These are phyloP conservation scores for Cantharis lateralis DNA, from an alignment of 2,888 invertebrate species.

Conservation along the genomic window DNA sequence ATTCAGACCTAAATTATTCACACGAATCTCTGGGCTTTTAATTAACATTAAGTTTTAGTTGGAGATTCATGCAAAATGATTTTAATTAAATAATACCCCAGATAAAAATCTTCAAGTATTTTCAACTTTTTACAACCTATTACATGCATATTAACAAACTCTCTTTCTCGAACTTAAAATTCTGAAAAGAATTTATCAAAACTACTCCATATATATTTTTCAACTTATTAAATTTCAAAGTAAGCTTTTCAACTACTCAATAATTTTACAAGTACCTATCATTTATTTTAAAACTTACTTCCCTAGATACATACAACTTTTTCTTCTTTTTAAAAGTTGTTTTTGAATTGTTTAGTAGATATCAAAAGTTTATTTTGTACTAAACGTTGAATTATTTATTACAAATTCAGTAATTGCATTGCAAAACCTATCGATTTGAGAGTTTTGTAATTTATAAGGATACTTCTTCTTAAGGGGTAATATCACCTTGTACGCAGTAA, in stretches of 20 bases:
- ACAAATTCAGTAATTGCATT: not conserved
- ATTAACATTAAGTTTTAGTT: not conserved
- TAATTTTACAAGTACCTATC: not conserved
- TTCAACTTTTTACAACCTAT: not conserved
- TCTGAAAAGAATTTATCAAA: not conserved
- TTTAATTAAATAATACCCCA: not conserved
- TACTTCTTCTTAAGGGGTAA: too few species aligned
- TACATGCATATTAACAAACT: not conserved
- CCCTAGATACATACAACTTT: not conserved
- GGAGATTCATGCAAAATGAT: not conserved
- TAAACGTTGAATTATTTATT: not conserved
- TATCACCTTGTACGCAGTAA: too few species aligned
- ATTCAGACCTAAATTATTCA: not conserved
- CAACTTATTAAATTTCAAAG: not conserved
- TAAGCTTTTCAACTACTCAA: not conserved
- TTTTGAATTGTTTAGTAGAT: not conserved
- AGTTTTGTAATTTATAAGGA: not conserved
- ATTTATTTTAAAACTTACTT: not conserved
- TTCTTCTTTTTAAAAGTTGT: not conserved
- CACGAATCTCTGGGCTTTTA: not conserved
- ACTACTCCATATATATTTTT: not conserved
- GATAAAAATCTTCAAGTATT: not conserved
- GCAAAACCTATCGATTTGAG: not conserved
- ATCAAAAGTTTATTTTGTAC: not conserved
- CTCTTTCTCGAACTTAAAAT: not conserved